Percentiles rank a stretch among this genome's conserved stretches.
Evolutionary conservation across 2,888 invertebrate species (phyloP).

Genomic region (Lasioglossum oenotherae): DNA sequence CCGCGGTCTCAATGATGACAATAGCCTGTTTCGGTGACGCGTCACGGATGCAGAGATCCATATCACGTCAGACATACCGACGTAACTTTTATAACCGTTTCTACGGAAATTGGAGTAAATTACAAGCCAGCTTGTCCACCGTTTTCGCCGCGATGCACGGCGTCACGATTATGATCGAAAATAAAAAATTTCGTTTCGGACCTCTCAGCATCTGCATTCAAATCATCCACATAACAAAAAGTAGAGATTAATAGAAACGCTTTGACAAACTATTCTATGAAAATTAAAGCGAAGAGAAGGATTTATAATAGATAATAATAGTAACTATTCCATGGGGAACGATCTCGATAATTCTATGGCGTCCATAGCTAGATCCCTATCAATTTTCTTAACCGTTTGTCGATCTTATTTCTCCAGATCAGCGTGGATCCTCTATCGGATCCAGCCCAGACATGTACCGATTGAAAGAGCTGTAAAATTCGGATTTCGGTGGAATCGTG

Average conservation of each 20-base stretch:
- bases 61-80: conserved; percentile 68
- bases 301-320: no score
- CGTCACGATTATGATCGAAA: neutral
- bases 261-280: neutral
- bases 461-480: neutral
- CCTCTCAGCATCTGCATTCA: no score
- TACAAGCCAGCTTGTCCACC: conserved; percentile 52
- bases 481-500: neutral
- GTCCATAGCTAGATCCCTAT: neutral
- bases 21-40: conserved; percentile 15
- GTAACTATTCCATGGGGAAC: neutral
- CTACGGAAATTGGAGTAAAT: conserved; percentile 69
- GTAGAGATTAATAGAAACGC: neutral
- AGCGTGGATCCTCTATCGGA: neutral
- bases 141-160: conserved; percentile 12
- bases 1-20: neutral
- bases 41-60: conserved; percentile 48
- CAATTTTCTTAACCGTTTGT: neutral
- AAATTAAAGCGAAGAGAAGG: neutral
- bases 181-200: neutral
- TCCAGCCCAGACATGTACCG: neutral
- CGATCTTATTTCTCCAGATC: neutral
- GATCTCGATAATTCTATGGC: neutral
- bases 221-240: neutral
- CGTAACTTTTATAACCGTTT: conserved; percentile 63